Evolutionary conservation across 2,113 vertebrate species (phyloP).

Genomic region (Eretmodus cyanostictus): DNA sequence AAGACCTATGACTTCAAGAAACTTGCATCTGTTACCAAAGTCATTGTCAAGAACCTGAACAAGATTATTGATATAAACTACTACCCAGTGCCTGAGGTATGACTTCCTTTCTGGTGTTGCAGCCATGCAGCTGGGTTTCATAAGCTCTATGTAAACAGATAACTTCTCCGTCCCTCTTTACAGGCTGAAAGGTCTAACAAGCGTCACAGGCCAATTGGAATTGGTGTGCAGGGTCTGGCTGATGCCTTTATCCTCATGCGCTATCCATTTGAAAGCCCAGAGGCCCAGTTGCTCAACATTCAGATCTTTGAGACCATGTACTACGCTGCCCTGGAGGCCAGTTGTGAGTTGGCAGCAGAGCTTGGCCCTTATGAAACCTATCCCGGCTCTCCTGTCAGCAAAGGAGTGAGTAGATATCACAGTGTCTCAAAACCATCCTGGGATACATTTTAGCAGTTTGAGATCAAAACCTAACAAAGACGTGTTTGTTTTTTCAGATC

Average conservation of each 20-base stretch:
- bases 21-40: slow-evolving; percentile 85
- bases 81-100: slow-evolving; percentile 90
- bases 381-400: slow-evolving; percentile 86
- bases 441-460: background rate
- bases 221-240: slow-evolving; percentile 93
- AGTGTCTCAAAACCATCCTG: background rate
- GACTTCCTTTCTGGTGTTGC: background rate
- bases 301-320: slow-evolving; percentile 99
- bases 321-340: slow-evolving; percentile 87
- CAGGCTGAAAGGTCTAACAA: slow-evolving; percentile 90
- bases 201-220: slow-evolving; percentile 89
- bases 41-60: slow-evolving; percentile 91
- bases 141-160: background rate
- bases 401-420: slow-evolving; percentile 76
- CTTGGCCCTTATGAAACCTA: slow-evolving; percentile 84
- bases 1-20: slow-evolving; percentile 86
- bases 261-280: slow-evolving; percentile 86
- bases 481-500: slow-evolving; percentile 66
- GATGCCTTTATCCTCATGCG: slow-evolving; percentile 96
- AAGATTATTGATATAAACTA: slow-evolving; percentile 98
- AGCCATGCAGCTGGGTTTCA: background rate
- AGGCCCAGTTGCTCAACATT: slow-evolving; percentile 87
- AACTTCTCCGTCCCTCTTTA: background rate
- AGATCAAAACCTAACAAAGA: background rate
- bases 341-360: slow-evolving; percentile 84